Conservation (phyloP, 2,797 vertebrate genomes). For the Cryptoblepharus egeriae region DNA sequence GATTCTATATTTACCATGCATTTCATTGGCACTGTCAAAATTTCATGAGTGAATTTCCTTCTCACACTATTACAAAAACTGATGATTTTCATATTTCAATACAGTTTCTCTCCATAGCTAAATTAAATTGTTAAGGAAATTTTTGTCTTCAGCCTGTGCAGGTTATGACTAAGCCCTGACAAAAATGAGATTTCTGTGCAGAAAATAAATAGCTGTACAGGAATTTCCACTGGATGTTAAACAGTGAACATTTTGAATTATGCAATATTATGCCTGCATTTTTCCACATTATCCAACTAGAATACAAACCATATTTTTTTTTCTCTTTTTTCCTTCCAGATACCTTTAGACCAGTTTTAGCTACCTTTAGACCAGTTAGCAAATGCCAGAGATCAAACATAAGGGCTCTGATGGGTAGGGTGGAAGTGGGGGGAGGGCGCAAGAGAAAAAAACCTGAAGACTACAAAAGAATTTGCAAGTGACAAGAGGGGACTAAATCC, state of each 20-base stretch:
- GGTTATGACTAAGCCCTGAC: background rate
- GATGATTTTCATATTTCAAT: conserved; percentile 29
- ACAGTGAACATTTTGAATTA: background rate
- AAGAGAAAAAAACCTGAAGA: background rate
- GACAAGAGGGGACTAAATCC: background rate
- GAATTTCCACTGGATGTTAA: conserved; percentile 25
- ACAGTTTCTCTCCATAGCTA: background rate
- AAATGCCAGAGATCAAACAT: conserved; percentile 19
- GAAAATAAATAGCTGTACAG: conserved; percentile 7
- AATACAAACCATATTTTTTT: background rate
- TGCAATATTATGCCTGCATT: conserved; percentile 23
- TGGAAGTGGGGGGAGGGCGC: too few species aligned
- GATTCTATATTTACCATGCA: conserved; percentile 55
- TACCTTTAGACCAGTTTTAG: conserved; percentile 27
- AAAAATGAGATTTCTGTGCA: conserved; percentile 2
- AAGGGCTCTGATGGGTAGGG: background rate
- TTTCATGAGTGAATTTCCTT: conserved; percentile 35
- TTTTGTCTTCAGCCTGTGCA: background rate
- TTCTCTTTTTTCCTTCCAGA: conserved; percentile 7
- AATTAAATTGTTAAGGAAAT: background rate
- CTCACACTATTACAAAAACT: conserved; percentile 43
- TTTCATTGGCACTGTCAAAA: conserved; percentile 47
- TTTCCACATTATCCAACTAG: conserved; percentile 53
- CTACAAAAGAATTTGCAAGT: conserved; percentile 23
- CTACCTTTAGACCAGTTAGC: too few species aligned